These are phyloP conservation scores for Sipha maydis DNA, from an alignment of 2,888 invertebrate species.

Conservation along the genomic window DNA sequence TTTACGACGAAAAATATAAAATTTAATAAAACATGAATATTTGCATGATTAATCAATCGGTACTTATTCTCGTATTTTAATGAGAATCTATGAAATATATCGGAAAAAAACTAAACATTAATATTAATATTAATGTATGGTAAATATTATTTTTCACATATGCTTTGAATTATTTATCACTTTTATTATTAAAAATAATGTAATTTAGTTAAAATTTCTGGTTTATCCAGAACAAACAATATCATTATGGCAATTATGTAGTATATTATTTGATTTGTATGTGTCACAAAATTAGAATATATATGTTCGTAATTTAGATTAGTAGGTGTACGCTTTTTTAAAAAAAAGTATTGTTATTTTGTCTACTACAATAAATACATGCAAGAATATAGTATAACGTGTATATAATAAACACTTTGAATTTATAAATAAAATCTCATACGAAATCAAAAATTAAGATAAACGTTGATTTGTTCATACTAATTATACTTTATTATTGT, in stretches of 20 bases:
- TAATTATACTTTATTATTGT: background rate
- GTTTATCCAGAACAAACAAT: background rate
- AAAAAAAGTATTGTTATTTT: background rate
- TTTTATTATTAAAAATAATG: background rate
- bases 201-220: background rate
- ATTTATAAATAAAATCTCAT: background rate
- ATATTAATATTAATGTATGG: too few relatives aligned
- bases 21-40: too few relatives aligned
- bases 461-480: background rate
- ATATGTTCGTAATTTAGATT: background rate
- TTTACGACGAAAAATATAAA: too few relatives aligned
- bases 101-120: too few relatives aligned
- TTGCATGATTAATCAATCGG: too few relatives aligned
- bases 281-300: background rate
- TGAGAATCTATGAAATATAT: too few relatives aligned
- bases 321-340: background rate
- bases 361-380: background rate
- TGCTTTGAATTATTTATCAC: background rate
- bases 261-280: background rate
- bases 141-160: background rate
- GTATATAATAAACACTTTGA: background rate
- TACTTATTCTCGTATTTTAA: too few relatives aligned
- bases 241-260: background rate
- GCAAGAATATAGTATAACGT: background rate
- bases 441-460: background rate